Evolutionary conservation across 2,113 vertebrate genomes (phyloP).

Genomic region (Paracyprichromis sp.): DNA sequence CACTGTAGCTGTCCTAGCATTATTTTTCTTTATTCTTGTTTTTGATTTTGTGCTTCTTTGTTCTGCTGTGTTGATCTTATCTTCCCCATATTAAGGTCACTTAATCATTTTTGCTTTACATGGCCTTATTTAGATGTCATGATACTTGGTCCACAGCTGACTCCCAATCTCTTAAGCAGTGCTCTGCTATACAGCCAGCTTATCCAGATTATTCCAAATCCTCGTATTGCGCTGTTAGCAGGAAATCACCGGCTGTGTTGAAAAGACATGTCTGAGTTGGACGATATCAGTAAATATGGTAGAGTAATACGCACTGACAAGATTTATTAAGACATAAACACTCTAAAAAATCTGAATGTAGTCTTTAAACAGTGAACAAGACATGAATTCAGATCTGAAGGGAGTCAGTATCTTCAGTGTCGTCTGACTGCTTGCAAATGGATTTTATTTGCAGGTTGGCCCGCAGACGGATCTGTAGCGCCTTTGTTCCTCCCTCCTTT

Average conservation of each 20-base stretch:
- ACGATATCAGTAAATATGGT: not conserved
- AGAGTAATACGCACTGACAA: not conserved
- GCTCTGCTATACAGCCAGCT: conserved; percentile 30
- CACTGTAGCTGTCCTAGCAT: not conserved
- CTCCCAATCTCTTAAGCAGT: conserved; percentile 33
- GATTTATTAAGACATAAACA: not conserved
- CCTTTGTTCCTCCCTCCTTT: conserved; percentile 27
- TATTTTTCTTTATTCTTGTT: not conserved
- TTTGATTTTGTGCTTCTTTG: not conserved
- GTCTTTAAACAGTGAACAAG: conserved; percentile 3
- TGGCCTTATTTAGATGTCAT: conserved; percentile 13
- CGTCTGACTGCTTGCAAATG: conserved; percentile 5
- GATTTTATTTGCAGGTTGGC: conserved; percentile 22
- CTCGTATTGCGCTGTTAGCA: conserved; percentile 25
- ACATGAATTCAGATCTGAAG: conserved; percentile 34
- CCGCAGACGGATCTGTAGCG: not conserved
- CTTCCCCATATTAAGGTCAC: conserved; percentile 36
- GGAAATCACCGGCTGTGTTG: conserved; percentile 18
- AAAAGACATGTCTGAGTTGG: not conserved
- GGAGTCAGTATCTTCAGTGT: conserved; percentile 6
- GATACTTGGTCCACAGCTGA: conserved; percentile 18
- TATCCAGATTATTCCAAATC: conserved; percentile 60
- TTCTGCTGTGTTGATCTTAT: not conserved
- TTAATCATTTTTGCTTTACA: conserved; percentile 15
- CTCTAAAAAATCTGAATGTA: not conserved